Percentiles rank a stretch among this genome's conserved stretches.
Conservation (phyloP, 2,888 invertebrate species). For the Leptogaster cylindrica region DNA sequence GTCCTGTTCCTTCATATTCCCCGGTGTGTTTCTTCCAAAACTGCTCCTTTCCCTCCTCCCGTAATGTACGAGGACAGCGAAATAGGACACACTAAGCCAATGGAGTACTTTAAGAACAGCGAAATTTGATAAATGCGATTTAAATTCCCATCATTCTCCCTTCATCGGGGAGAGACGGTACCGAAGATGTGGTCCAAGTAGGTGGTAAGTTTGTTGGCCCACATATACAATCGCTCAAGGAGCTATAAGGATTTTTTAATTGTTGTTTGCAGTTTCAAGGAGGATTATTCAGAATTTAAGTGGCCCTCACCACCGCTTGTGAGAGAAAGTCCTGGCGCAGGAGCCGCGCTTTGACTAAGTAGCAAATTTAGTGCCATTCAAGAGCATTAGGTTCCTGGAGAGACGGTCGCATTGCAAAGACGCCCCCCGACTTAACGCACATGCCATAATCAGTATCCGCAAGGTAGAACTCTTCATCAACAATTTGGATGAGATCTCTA, state of each 20-base stretch:
- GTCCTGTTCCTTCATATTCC: no score
- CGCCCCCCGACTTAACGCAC: no score
- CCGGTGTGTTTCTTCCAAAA: no score
- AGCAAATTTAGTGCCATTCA: constrained; percentile 15
- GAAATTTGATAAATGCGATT: constrained; percentile 31
- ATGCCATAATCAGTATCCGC: no score
- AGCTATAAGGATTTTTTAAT: constrained; percentile 25
- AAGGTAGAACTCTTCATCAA: no score
- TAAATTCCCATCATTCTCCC: background rate
- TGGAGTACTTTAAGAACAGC: constrained; percentile 22
- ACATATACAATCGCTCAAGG: background rate
- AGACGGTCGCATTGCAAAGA: constrained; percentile 2
- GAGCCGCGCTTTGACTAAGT: constrained; percentile 24
- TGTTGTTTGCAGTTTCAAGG: constrained; percentile 28
- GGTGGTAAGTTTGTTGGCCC: background rate
- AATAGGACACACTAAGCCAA: constrained; percentile 22
- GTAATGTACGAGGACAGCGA: background rate
- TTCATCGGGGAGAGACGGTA: background rate
- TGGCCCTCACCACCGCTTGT: constrained; percentile 9
- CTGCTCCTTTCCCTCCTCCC: no score
- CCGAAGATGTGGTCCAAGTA: background rate
- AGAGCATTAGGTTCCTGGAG: constrained; percentile 2
- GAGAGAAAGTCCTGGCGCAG: constrained; percentile 12
- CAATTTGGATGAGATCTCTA: no score
- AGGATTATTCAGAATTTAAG: constrained; percentile 30